Evolutionary conservation across 2,888 invertebrate genomes (phyloP), one percentile per base, ranked within the genome.

Genomic region (Odontomyia ornata): DNA sequence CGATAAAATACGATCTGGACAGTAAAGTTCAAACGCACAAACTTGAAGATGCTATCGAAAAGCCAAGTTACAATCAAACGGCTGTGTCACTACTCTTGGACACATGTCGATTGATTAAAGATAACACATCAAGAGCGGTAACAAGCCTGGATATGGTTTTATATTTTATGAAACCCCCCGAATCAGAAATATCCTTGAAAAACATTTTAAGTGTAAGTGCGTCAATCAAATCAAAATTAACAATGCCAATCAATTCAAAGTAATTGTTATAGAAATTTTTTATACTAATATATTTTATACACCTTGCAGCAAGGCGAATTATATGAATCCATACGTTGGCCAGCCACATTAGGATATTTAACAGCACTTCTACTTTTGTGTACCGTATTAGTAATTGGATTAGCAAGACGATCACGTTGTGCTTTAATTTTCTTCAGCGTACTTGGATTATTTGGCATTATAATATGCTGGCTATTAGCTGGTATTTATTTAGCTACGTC

Each of bases 361-460:
- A 87, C 87, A 7, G 80, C 85, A 25, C 80, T 87, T 5, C 80
- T 87, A 52, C 81, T 87, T 72, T 81, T 87, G 9, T 87, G 87
- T 80, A 85, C 86, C 1, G 83, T 87, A 5, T 81, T 87, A 76
- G 86, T 87, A 27, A 87, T 87, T 80, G 87, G 87, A n/a, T 86
- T 87, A 46, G 87, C 86, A 27, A 82, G 87, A 72, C 84, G 86
- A 77, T 96, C 95, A 65, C 91, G 96, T 75, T 95, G 96, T 83
- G 94, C 95, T 71, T 90, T 97, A 79, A 93, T 97, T 83, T 92
- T 95, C 89, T 95, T 96, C 82, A 95, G 95, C 80, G 96, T 96
- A 79, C 92, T 95, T 85, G 92, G 93, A 52, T 88, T 95, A 65
- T 86, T 87, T 80, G 86, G 86, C 79, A 86, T 87, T 76, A 87